Conservation (phyloP, 2,888 invertebrate genomes). For the Blastobasis adustella region DNA sequence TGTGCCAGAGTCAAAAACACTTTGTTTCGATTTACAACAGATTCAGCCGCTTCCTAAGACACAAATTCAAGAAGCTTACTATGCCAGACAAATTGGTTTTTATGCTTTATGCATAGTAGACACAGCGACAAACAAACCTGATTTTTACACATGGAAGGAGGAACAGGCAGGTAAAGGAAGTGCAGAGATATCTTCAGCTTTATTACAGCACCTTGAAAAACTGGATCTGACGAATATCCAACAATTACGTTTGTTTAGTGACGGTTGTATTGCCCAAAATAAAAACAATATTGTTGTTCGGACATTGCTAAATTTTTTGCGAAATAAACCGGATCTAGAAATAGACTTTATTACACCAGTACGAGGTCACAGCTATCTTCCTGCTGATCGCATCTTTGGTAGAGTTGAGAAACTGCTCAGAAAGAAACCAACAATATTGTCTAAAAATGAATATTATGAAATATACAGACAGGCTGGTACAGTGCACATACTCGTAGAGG, state of each 20-base stretch:
- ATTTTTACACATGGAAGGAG: conserved; percentile 4
- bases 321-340: neutral
- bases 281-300: conserved; percentile 2
- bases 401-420: conserved; percentile 3
- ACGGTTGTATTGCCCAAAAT: conserved; percentile 5
- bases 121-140: neutral
- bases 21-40: conserved; percentile 5
- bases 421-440: conserved; percentile 9
- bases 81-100: conserved; percentile 4
- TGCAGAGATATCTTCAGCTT: conserved; percentile 2
- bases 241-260: conserved; percentile 3
- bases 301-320: neutral
- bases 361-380: conserved; percentile 4
- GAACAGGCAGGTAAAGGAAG: conserved; percentile 2
- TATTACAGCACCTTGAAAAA: neutral
- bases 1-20: too few relatives aligned
- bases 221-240: neutral
- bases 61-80: conserved; percentile 3
- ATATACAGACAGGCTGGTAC: conserved; percentile 13
- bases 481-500: conserved; percentile 6
- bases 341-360: neutral
- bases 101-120: conserved; percentile 3
- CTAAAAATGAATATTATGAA: conserved; percentile 10
- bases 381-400: conserved; percentile 5
- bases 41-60: conserved; percentile 2